Conservation (phyloP, 2,113 vertebrate species). For the Lophius piscatorius region DNA sequence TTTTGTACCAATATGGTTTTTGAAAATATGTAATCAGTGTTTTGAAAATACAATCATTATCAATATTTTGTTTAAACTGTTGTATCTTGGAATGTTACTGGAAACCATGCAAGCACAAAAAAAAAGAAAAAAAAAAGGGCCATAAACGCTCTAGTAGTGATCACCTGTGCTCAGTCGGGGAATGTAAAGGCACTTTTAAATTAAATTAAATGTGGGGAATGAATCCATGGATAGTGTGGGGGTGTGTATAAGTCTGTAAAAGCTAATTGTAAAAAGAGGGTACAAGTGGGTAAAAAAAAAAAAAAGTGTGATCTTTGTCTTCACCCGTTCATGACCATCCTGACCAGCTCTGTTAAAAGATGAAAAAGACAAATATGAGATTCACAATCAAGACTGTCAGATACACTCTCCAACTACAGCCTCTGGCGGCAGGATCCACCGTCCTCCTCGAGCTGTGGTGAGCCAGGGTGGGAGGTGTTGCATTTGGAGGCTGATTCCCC, state of each 20-base stretch:
- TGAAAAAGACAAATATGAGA: conserved; percentile 42
- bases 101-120: conserved; percentile 53
- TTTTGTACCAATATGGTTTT: too few relatives aligned
- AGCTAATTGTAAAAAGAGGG: conserved; percentile 48
- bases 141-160: conserved; percentile 15
- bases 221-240: conserved; percentile 44
- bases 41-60: too few relatives aligned
- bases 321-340: conserved; percentile 84
- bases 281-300: conserved; percentile 35
- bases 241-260: conserved; percentile 5
- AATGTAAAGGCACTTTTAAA: conserved; percentile 83
- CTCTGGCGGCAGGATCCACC: conserved; percentile 3
- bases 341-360: conserved; percentile 78
- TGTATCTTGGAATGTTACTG: conserved; percentile 66
- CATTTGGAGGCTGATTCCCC: conserved; percentile 56
- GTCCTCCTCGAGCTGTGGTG: conserved; percentile 14
- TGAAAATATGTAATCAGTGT: too few relatives aligned
- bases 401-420: conserved; percentile 62
- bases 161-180: conserved; percentile 52
- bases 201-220: conserved; percentile 74
- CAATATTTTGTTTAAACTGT: too few relatives aligned
- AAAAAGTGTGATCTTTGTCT: conserved; percentile 56
- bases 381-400: not conserved
- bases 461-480: conserved; percentile 51
- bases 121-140: too few relatives aligned